Evolutionary conservation across 2,888 invertebrate species (phyloP).

Genomic region (Acleris laterana): DNA sequence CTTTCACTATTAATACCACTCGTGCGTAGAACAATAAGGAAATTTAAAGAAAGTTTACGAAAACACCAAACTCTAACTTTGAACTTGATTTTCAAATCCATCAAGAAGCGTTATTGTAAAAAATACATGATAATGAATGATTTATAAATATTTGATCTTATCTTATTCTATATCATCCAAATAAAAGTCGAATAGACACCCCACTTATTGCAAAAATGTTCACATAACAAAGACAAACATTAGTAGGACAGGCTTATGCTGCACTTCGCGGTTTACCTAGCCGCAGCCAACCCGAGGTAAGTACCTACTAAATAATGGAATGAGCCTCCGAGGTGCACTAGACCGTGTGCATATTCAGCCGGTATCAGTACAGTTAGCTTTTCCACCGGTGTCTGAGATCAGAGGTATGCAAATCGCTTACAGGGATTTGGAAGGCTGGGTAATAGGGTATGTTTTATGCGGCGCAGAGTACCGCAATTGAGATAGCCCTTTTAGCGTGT

Average conservation of each 20-base stretch:
- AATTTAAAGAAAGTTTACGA: too few species aligned
- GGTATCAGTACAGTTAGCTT: constrained; percentile 32
- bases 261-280: constrained; percentile 16
- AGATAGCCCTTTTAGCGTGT: constrained; percentile 6
- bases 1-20: too few species aligned
- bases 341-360: constrained; percentile 34
- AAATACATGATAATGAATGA: too few species aligned
- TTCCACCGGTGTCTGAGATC: constrained; percentile 21
- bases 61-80: too few species aligned
- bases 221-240: constrained; percentile 4
- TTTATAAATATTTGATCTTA: too few species aligned
- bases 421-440: constrained; percentile 25
- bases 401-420: constrained; percentile 34
- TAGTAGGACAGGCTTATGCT: constrained; percentile 4
- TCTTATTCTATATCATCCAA: too few species aligned
- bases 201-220: background rate
- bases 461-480: background rate
- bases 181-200: too few species aligned
- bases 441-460: constrained; percentile 13
- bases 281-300: constrained; percentile 20
- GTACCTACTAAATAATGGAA: constrained; percentile 35
- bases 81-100: too few species aligned
- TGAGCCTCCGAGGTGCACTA: constrained; percentile 29
- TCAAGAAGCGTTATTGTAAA: too few species aligned
- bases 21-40: too few species aligned